Conservation (phyloP, 2,888 invertebrate species). For the Parnassius orleans region DNA sequence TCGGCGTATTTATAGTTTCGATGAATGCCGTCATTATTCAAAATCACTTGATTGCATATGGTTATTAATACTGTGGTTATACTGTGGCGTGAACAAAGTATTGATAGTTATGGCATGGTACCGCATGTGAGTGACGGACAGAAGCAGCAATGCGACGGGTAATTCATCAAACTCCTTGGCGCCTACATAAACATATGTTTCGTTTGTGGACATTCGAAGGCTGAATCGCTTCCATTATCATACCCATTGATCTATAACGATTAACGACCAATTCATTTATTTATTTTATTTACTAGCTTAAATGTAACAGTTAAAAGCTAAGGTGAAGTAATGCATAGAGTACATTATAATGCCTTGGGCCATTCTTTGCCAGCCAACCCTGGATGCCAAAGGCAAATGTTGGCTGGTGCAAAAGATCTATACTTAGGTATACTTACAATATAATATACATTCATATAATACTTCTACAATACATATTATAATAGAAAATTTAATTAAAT, state of each 20-base stretch:
- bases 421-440: too few species aligned
- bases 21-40: constrained; percentile 39
- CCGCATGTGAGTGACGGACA: constrained; percentile 51
- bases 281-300: too few species aligned
- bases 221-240: constrained; percentile 44
- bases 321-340: too few species aligned
- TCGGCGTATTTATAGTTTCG: constrained; percentile 34
- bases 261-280: too few species aligned
- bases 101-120: constrained; percentile 17
- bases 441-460: too few species aligned
- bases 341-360: too few species aligned
- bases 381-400: too few species aligned
- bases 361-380: too few species aligned
- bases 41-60: constrained; percentile 39
- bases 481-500: too few species aligned
- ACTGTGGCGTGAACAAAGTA: constrained; percentile 18
- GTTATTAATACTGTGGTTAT: constrained; percentile 1
- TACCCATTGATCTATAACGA: constrained; percentile 47
- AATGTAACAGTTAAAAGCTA: too few species aligned
- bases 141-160: constrained; percentile 58
- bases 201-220: constrained; percentile 40
- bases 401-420: too few species aligned
- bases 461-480: too few species aligned
- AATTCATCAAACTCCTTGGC: constrained; percentile 63
- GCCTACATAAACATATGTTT: constrained; percentile 34